Evolutionary conservation across 2,797 vertebrate genomes (phyloP).

Genomic region (Ceryle rudis): DNA sequence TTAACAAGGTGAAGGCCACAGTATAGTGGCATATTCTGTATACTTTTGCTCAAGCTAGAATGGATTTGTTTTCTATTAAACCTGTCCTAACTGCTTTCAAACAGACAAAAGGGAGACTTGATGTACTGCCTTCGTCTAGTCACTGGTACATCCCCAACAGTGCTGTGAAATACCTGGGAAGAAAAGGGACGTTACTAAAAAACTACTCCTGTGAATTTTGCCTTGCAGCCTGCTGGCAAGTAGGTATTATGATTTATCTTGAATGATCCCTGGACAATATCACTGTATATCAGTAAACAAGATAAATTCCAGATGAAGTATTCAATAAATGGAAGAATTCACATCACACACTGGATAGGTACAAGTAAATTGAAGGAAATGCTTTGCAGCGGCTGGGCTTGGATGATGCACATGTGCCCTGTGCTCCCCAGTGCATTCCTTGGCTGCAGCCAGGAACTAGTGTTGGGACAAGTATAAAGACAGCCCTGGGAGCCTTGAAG

Average conservation of each 20-base stretch:
- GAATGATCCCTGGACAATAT: background rate
- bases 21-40: background rate
- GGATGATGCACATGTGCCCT: background rate
- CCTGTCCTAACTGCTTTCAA: background rate
- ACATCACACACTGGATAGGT: background rate
- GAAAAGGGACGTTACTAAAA: background rate
- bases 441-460: background rate
- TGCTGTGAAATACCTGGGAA: background rate
- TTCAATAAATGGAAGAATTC: background rate
- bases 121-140: background rate
- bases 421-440: background rate
- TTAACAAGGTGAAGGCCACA: background rate
- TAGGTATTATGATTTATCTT: background rate
- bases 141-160: accelerated
- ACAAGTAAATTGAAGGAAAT: background rate
- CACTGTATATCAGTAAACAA: background rate
- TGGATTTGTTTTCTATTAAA: background rate
- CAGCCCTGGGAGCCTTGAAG: background rate
- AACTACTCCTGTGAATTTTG: background rate
- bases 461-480: background rate
- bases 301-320: background rate
- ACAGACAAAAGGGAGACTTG: background rate
- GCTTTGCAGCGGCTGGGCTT: background rate
- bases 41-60: background rate
- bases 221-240: background rate